A percentile compares a stretch with the other conserved stretches of the same genome.
Evolutionary conservation across 2,888 invertebrate genomes (phyloP).

Genomic region (Heliconius cydno): DNA sequence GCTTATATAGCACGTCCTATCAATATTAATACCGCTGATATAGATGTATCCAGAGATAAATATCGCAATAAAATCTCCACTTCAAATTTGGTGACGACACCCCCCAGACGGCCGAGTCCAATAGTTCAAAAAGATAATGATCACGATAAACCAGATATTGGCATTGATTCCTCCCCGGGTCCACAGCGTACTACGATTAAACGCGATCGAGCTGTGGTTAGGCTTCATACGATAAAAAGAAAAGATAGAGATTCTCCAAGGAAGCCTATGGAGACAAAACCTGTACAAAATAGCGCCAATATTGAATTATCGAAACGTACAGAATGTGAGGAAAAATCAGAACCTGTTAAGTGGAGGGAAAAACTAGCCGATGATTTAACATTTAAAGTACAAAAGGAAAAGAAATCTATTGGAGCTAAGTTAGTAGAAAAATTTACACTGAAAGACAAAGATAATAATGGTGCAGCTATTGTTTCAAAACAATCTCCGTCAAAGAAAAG

Average conservation of each 20-base stretch:
- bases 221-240: constrained; percentile 86
- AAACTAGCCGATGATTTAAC: constrained; percentile 84
- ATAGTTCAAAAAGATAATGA: constrained; percentile 65
- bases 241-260: constrained; percentile 78
- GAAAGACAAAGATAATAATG: constrained; percentile 77
- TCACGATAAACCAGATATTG: constrained; percentile 75
- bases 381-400: constrained; percentile 79
- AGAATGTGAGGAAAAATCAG: constrained; percentile 46
- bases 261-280: constrained; percentile 56
- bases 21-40: constrained; percentile 92
- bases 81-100: constrained; percentile 45
- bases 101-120: constrained; percentile 55
- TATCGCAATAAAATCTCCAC: constrained; percentile 73
- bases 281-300: constrained; percentile 33
- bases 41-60: constrained; percentile 90
- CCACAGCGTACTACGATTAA: constrained; percentile 84
- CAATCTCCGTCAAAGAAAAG: constrained; percentile 26
- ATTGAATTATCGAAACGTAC: constrained; percentile 39
- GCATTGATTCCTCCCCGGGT: constrained; percentile 74
- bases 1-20: constrained; percentile 85
- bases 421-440: constrained; percentile 90
- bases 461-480: constrained; percentile 49
- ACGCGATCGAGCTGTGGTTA: constrained; percentile 88
- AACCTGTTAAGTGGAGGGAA: constrained; percentile 82
- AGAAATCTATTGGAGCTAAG: constrained; percentile 88